These are phyloP conservation scores for Parthenolecanium corni DNA, from an alignment of 2,888 invertebrate genomes.

Conservation along the genomic window DNA sequence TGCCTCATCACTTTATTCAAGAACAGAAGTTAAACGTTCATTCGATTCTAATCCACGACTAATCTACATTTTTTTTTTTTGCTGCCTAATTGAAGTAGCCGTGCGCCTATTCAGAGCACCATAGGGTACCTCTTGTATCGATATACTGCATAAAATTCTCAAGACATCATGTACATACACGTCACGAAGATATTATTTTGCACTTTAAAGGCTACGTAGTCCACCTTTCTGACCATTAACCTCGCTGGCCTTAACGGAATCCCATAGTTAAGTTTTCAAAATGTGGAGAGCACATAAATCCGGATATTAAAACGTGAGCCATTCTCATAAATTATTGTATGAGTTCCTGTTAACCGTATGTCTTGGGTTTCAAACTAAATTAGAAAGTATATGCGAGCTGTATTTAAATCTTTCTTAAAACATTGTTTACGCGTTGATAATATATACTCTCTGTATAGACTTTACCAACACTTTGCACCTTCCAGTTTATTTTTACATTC, in stretches of 20 bases:
- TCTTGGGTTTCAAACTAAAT: constrained; percentile 12
- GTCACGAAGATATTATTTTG: constrained; percentile 2
- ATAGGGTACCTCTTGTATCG: no score
- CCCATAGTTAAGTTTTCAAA: constrained; percentile 11
- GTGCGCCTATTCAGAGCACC: no score
- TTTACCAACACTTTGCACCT: background rate
- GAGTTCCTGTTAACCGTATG: constrained; percentile 16
- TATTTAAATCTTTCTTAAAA: constrained; percentile 14
- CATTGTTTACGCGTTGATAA: constrained; percentile 17
- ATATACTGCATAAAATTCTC: no score
- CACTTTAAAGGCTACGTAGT: background rate
- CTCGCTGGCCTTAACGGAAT: constrained; percentile 14
- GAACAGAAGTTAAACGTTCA: no score
- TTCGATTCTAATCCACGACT: no score
- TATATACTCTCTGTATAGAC: background rate
- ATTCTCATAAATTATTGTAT: constrained; percentile 22
- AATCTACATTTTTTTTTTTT: no score
- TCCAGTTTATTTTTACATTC: background rate
- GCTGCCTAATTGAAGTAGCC: no score
- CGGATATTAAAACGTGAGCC: constrained; percentile 10
- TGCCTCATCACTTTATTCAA: no score
- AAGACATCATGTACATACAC: no score
- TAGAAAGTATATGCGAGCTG: constrained; percentile 12
- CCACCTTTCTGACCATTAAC: constrained; percentile 8
- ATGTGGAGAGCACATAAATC: background rate